Conservation (phyloP, 2,888 invertebrate species). For the Apantesis nais region DNA sequence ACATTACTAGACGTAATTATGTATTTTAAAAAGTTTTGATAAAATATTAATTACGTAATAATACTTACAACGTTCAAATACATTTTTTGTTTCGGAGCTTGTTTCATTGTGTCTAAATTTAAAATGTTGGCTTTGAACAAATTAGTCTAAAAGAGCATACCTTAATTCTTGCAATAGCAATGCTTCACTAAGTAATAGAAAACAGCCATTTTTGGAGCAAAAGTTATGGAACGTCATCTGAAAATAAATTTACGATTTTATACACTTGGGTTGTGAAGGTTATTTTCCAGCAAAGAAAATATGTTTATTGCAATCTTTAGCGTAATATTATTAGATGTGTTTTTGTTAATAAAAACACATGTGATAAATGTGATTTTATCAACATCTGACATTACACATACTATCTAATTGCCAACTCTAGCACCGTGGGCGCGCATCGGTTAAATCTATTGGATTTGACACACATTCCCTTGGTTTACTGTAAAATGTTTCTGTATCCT, state of each 20-base stretch:
- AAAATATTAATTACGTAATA: slow-evolving; percentile 10
- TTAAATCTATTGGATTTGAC: too few relatives aligned
- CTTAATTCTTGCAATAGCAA: slow-evolving; percentile 60
- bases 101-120: slow-evolving; percentile 29
- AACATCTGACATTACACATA: too few relatives aligned
- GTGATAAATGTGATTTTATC: too few relatives aligned
- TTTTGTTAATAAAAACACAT: too few relatives aligned
- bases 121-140: slow-evolving; percentile 30
- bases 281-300: too few relatives aligned
- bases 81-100: slow-evolving; percentile 22
- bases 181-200: slow-evolving; percentile 49
- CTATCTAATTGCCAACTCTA: too few relatives aligned
- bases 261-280: slow-evolving; percentile 31
- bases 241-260: slow-evolving; percentile 33
- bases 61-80: not conserved
- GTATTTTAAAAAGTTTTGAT: not conserved
- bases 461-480: too few relatives aligned
- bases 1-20: slow-evolving; percentile 4
- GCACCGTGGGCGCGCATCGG: too few relatives aligned
- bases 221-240: slow-evolving; percentile 50
- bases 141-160: slow-evolving; percentile 33
- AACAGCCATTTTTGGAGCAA: slow-evolving; percentile 50
- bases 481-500: not conserved
- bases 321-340: too few relatives aligned
- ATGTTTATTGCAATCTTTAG: too few relatives aligned